Conservation (phyloP, 2,113 vertebrate species). For the Leiothrix lutea region DNA sequence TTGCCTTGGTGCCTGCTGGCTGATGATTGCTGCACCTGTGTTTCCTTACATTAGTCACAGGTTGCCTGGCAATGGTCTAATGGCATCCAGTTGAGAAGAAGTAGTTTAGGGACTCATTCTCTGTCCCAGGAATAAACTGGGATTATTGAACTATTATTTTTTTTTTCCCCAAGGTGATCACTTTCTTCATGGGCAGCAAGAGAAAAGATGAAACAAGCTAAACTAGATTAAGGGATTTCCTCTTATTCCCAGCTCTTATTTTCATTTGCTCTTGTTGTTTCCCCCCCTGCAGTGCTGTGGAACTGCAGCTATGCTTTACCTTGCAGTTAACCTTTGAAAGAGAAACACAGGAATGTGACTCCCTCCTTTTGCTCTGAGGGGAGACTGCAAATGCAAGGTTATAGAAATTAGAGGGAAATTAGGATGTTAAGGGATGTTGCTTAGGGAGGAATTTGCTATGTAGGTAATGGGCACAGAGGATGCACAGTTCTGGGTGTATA, state of each 20-base stretch:
- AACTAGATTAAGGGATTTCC: constrained; percentile 61
- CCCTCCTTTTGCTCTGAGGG: neutral
- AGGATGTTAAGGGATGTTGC: neutral
- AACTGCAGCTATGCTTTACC: neutral
- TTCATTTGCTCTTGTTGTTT: constrained; percentile 19
- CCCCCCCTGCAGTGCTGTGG: neutral
- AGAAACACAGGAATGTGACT: neutral
- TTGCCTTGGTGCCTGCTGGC: neutral
- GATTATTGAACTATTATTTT: constrained; percentile 33
- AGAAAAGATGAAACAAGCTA: constrained; percentile 21
- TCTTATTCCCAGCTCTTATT: constrained; percentile 38
- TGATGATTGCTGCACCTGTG: neutral
- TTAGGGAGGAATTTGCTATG: neutral
- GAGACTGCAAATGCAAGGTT: neutral
- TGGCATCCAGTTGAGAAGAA: constrained; percentile 7
- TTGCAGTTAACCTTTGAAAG: constrained; percentile 13
- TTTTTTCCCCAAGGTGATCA: neutral
- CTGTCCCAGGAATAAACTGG: constrained; percentile 11
- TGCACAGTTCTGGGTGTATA: neutral
- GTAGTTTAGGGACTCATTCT: neutral
- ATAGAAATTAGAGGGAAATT: neutral
- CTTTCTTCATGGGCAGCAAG: constrained; percentile 14
- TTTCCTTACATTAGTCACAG: neutral
- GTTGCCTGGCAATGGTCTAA: neutral
- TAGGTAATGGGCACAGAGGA: neutral